Evolutionary conservation across 2,113 vertebrate genomes (phyloP).

Genomic region (Speoplatyrhinus poulsoni): DNA sequence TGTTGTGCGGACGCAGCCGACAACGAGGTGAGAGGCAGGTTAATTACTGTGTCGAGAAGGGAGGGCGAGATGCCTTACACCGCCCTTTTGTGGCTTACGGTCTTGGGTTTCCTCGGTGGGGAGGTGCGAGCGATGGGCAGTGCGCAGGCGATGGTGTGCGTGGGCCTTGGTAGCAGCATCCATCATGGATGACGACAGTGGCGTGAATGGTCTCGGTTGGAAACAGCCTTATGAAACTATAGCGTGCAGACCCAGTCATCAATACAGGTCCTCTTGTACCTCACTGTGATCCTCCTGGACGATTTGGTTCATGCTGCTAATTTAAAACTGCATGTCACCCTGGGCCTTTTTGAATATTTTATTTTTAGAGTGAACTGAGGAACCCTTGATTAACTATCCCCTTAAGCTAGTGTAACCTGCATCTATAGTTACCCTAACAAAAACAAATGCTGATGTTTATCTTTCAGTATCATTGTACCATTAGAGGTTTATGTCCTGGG

Average conservation of each 20-base stretch:
- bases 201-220: constrained; percentile 22
- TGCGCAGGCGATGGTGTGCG: not conserved
- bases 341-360: constrained; percentile 50
- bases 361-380: constrained; percentile 45
- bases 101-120: constrained; percentile 61
- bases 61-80: constrained; percentile 70
- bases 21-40: constrained; percentile 73
- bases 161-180: not conserved
- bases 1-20: constrained; percentile 64
- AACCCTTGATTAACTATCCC: constrained; percentile 63
- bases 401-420: constrained; percentile 40
- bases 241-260: not conserved
- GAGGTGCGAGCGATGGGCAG: not conserved
- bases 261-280: not conserved
- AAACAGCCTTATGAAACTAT: constrained; percentile 11
- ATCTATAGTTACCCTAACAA: constrained; percentile 54
- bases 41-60: constrained; percentile 76
- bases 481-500: constrained; percentile 59
- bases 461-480: constrained; percentile 54
- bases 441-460: constrained; percentile 61
- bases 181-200: constrained; percentile 46
- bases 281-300: constrained; percentile 45
- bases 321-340: constrained; percentile 35
- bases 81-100: constrained; percentile 62
- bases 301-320: constrained; percentile 49